Evolutionary conservation across 2,888 invertebrate genomes (phyloP).

Genomic region (Lathronympha strigana): DNA sequence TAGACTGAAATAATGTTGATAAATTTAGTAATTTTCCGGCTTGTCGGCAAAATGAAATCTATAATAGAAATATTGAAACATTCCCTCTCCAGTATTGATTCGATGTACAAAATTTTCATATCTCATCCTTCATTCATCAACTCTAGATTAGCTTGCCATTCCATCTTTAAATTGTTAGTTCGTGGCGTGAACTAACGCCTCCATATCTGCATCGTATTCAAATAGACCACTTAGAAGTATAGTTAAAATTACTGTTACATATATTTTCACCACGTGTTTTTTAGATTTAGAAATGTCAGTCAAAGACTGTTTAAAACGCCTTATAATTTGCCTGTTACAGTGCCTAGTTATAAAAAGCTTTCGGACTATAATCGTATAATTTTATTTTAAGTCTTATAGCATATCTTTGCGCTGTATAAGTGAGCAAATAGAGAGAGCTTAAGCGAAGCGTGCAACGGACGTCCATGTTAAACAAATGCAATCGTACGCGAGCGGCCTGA

Average conservation of each 20-base stretch:
- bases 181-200: slow-evolving; percentile 9
- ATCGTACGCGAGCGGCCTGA: too few relatives aligned
- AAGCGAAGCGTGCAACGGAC: too few relatives aligned
- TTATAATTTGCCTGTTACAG: slow-evolving; percentile 20
- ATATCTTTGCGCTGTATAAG: too few relatives aligned
- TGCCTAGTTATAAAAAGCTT: neutral
- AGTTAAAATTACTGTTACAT: slow-evolving; percentile 29
- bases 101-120: slow-evolving; percentile 41
- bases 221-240: slow-evolving; percentile 18
- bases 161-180: slow-evolving; percentile 7
- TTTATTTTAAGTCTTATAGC: too few relatives aligned
- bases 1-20: neutral
- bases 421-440: too few relatives aligned
- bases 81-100: slow-evolving; percentile 73
- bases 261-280: slow-evolving; percentile 19
- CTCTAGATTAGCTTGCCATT: slow-evolving; percentile 15
- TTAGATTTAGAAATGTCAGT: slow-evolving; percentile 17
- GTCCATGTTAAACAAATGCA: too few relatives aligned
- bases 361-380: neutral
- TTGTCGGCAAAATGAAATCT: slow-evolving; percentile 6
- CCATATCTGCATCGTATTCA: slow-evolving; percentile 8
- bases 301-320: slow-evolving; percentile 10
- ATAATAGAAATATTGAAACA: slow-evolving; percentile 55
- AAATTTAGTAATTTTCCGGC: slow-evolving; percentile 8
- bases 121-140: slow-evolving; percentile 23